Base-by-base conservation (phyloP, 2,888 invertebrate species). In the Morpho deidamia region DNA sequence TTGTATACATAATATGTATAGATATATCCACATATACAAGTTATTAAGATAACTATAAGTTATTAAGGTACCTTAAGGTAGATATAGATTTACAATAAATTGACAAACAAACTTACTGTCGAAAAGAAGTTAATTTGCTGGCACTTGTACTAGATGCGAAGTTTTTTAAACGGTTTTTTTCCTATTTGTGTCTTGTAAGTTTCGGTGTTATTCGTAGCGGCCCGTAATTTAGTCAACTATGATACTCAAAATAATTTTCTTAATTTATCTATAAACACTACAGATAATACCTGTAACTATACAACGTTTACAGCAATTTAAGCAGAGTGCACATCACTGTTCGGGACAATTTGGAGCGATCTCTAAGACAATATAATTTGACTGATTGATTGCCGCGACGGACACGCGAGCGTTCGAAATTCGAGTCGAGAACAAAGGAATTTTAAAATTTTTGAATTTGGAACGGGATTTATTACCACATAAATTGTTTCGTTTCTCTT, bases 281-380 rank as follows among this genome's bases (percentile, higher is more conserved):
- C 45, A 49, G 54, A 49, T 62, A 23, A 11, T 58, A 56, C 54
- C 53, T 52, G 54, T 52, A 42, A 42, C 38, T 45, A 51, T 56
- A 44, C 44, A 58, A 45, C 60, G 62, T 74, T 72, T 74, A 71
- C 68, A 65, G 64, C 74, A 71, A 70, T 68, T 76, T 74, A 67
- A 69, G 67, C 64, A 64, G 65, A 63, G 60, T 52, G 43, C 58
- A 57, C 58, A 56, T 64, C 63, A 60, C 61, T 60, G 59, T 78
- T 76, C 67, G 77, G 73, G 70, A 69, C 72, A 74, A 81, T 82
- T 81, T 80, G 70, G 76, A 67, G 62, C 75, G 73, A 74, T 79
- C 76, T 71, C 76, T 77, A 77, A 84, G 87, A 87, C 87, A 86
- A 83, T 82, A 81, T 87, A 87, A 86, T 86, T 85, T 79, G 85